Conservation (phyloP, 2,797 vertebrate genomes). For the Pteronotus mesoamericanus region DNA sequence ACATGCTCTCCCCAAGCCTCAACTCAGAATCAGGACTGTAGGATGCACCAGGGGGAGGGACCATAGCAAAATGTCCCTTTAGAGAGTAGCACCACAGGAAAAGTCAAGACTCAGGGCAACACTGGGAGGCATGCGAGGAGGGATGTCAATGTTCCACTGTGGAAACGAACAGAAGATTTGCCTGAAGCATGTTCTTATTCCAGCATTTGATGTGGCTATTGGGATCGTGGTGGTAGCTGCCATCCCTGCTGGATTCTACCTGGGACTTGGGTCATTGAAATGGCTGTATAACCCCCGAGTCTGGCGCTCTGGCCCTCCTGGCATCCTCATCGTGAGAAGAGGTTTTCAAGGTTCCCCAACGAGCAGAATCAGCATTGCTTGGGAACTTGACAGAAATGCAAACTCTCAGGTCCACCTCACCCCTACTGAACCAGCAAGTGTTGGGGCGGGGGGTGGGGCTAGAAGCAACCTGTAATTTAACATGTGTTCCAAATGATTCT, state of each 20-base stretch:
- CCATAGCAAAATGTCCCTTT: neutral
- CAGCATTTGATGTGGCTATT: neutral
- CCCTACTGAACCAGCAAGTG: neutral
- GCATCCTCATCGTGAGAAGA: neutral
- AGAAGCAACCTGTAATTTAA: neutral
- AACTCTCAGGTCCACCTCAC: neutral
- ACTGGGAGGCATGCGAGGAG: fast-evolving
- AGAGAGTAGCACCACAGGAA: neutral
- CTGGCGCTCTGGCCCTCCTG: no score
- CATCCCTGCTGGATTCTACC: neutral
- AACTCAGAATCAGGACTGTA: neutral
- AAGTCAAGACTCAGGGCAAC: neutral
- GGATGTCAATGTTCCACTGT: no score
- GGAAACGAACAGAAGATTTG: fast-evolving
- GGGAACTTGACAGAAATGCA: neutral
- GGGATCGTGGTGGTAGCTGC: fast-evolving
- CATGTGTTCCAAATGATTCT: neutral
- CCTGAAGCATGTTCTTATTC: fast-evolving
- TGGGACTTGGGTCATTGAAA: neutral
- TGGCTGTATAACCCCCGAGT: neutral
- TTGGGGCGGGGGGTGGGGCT: no score
- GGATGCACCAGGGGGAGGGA: no score
- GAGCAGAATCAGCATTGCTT: neutral
- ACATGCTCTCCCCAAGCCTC: neutral
- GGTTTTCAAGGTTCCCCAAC: neutral